Evolutionary conservation across 2,888 invertebrate species (phyloP), one percentile per base, ranked within the genome.

Genomic region (Mycalesis mineus): DNA sequence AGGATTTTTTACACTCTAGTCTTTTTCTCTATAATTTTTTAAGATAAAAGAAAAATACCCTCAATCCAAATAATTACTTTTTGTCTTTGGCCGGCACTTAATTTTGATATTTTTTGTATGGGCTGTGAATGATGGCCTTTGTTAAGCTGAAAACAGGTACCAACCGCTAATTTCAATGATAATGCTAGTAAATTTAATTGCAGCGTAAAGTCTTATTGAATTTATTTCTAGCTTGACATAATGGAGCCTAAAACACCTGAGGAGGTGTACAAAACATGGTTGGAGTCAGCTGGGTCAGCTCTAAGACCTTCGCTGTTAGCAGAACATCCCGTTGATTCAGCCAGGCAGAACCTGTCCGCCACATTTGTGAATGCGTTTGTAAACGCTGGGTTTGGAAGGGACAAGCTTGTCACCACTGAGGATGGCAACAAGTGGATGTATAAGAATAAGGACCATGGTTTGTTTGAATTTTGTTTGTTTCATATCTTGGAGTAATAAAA

Each of bases 281-380:
- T 99, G 62, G 99, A 99, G 84, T 96, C 95, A 55, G 93, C 94
- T 0, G 92, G 92, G 0, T 88, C 91, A 1, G 91, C 91, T 3
- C 77, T 91, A 1, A 91, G 96, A 31, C 93, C 95, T 0, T 93
- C 95, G 0, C 92, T 95, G 45, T 91, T 94, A 1, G 92, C 94
- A 5, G 93, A 93, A 44, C 94, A 95, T 72, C 91, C 94, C 0
- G 94, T 97, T 0, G 99, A 99, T 84, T 98, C 98, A 0, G 98
- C 98, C 0, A 91, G 98, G 41, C 98, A 98, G 82, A 99, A 99
- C 84, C 90, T 99, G 17, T 98, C 99, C 0, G 95, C 98, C 0
- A 98, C 98, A 15, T 98, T 99, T 77, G 99, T 99, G 0, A 99
- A 99, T 82, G 99, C 98, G 0, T 98, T 99, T 75, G 98, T 99